These are phyloP conservation scores for Drosophila teissieri DNA, from an alignment of 1,140 invertebrate genomes.

Conservation along the genomic window DNA sequence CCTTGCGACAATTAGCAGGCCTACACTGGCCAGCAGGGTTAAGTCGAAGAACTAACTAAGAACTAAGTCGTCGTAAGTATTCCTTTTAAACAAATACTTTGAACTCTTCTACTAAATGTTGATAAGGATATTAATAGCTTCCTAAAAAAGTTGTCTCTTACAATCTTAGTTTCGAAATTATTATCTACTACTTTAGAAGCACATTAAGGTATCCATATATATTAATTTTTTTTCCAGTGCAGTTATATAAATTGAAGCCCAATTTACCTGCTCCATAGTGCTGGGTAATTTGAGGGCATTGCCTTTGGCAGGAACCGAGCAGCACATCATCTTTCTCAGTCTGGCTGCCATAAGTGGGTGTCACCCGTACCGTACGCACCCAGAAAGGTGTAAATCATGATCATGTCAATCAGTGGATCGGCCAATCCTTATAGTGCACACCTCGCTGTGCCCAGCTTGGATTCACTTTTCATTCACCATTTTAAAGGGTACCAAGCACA, in stretches of 20 bases:
- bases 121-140: too few relatives aligned
- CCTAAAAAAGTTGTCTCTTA: too few relatives aligned
- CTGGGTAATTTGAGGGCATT: constrained; percentile 24
- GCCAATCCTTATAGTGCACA: constrained; percentile 68
- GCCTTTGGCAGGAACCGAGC: constrained; percentile 24
- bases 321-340: constrained; percentile 19
- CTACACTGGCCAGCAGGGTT: constrained; percentile 25
- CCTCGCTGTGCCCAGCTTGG: constrained; percentile 40
- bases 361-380: constrained; percentile 67
- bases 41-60: too few relatives aligned
- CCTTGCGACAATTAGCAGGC: constrained; percentile 62
- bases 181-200: too few relatives aligned
- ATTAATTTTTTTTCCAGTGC: neutral
- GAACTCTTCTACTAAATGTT: too few relatives aligned
- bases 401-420: constrained; percentile 76
- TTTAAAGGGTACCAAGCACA: constrained; percentile 20
- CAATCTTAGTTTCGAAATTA: too few relatives aligned
- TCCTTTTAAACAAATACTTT: too few relatives aligned
- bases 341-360: constrained; percentile 59
- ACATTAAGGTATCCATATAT: too few relatives aligned
- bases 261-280: constrained; percentile 11
- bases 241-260: neutral
- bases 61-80: too few relatives aligned
- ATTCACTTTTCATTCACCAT: constrained; percentile 50
- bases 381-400: constrained; percentile 84